These are phyloP conservation scores for Apaloderma vittatum DNA, from an alignment of 2,113 vertebrate species.

Conservation along the genomic window DNA sequence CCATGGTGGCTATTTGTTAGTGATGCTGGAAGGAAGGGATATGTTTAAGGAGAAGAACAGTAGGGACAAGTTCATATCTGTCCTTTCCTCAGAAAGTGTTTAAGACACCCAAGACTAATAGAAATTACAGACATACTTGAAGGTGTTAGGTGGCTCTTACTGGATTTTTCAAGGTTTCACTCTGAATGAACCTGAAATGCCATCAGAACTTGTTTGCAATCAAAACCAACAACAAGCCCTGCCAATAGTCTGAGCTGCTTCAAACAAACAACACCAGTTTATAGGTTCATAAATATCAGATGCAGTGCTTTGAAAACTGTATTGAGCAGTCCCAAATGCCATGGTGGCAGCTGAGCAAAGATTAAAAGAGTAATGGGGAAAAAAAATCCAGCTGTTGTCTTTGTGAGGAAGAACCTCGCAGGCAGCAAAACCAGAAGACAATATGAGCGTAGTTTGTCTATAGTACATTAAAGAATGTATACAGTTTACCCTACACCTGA, in stretches of 20 bases:
- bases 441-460: background rate
- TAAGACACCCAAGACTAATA: background rate
- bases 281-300: conserved; percentile 62
- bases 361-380: conserved; percentile 18
- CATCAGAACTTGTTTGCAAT: conserved; percentile 40
- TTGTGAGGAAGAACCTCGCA: background rate
- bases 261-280: conserved; percentile 36
- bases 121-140: background rate
- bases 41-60: background rate
- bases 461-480: background rate
- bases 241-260: conserved; percentile 28
- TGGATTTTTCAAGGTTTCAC: conserved; percentile 31
- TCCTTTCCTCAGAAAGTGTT: background rate
- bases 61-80: background rate
- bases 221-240: background rate
- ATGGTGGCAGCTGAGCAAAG: conserved; percentile 34
- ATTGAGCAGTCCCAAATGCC: conserved; percentile 8
- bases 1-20: background rate
- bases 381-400: background rate
- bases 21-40: background rate
- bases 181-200: conserved; percentile 46
- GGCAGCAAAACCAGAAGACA: background rate
- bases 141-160: background rate
- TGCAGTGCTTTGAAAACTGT: conserved; percentile 35
- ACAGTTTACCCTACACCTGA: background rate